Conservation (phyloP, 1,140 invertebrate genomes). For the Idris sp. region DNA sequence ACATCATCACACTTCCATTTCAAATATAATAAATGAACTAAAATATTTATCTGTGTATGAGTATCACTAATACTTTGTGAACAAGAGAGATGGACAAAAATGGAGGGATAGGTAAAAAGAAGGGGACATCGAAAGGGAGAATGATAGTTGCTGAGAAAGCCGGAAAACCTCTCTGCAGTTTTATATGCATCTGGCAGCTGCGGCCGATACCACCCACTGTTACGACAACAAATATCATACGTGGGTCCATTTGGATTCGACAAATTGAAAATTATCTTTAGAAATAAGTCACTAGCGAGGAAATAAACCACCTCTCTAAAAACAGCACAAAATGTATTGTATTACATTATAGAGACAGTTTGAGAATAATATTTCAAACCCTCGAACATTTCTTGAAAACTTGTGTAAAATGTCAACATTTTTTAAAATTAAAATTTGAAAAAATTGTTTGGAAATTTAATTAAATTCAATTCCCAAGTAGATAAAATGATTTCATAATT, state of each 20-base stretch:
- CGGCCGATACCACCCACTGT: conserved; percentile 61
- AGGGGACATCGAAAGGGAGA: conserved; percentile 18
- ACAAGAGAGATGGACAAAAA: background rate
- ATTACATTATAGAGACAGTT: conserved; percentile 29
- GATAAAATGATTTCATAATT: no score
- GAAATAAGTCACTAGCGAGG: conserved; percentile 33
- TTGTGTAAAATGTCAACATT: no score
- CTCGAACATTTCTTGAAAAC: no score
- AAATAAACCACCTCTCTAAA: conserved; percentile 9
- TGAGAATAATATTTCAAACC: conserved; percentile 1
- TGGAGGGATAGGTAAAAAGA: conserved; percentile 12
- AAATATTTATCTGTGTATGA: no score
- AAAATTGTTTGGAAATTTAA: no score
- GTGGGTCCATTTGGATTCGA: conserved; percentile 45
- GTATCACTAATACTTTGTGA: no score
- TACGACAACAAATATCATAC: conserved; percentile 63
- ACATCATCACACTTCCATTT: no score
- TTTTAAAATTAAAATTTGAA: no score
- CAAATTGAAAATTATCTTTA: conserved; percentile 60
- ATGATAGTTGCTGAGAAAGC: conserved; percentile 32
- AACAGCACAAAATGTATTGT: conserved; percentile 10
- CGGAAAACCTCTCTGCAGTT: conserved; percentile 52
- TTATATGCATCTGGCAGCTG: conserved; percentile 63
- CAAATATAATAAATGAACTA: no score
- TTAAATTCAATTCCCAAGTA: no score